phyloP scores from a whole-genome alignment of 2,888 invertebrate species.

The Scaptomyza caliginosa region DNA sequence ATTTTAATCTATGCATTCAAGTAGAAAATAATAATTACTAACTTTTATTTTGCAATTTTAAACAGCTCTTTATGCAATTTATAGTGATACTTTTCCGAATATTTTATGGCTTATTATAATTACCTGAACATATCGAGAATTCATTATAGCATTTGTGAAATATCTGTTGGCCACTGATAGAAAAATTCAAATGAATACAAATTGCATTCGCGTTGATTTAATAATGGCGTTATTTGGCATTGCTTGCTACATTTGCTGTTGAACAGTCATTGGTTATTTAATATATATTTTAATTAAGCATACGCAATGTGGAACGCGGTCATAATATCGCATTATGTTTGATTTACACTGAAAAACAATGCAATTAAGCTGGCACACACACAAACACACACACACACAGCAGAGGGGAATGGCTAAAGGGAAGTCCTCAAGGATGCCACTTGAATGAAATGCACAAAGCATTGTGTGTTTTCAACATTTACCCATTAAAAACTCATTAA shows the following conservation, averaged over 20 bases:
- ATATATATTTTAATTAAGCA: conserved; percentile 72
- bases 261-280: conserved; percentile 31
- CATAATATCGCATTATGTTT: conserved; percentile 69
- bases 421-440: conserved; percentile 33
- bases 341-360: conserved; percentile 65
- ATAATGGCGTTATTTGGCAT: conserved; percentile 36
- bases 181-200: conserved; percentile 17
- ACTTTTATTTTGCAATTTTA: background rate
- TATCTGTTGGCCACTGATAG: background rate
- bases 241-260: conserved; percentile 5
- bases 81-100: background rate
- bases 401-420: background rate
- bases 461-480: conserved; percentile 62
- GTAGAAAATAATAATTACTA: background rate
- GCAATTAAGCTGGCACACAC: conserved; percentile 54
- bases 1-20: background rate
- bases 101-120: conserved; percentile 5
- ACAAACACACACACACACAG: background rate
- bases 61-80: background rate
- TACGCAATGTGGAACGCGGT: conserved; percentile 54
- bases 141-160: conserved; percentile 5
- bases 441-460: conserved; percentile 58
- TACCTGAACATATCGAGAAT: conserved; percentile 5
- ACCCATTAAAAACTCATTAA: conserved; percentile 77
- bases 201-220: conserved; percentile 51